Evolutionary conservation across 1,140 invertebrate species (phyloP).

Genomic region (Harlomillsia oculata): DNA sequence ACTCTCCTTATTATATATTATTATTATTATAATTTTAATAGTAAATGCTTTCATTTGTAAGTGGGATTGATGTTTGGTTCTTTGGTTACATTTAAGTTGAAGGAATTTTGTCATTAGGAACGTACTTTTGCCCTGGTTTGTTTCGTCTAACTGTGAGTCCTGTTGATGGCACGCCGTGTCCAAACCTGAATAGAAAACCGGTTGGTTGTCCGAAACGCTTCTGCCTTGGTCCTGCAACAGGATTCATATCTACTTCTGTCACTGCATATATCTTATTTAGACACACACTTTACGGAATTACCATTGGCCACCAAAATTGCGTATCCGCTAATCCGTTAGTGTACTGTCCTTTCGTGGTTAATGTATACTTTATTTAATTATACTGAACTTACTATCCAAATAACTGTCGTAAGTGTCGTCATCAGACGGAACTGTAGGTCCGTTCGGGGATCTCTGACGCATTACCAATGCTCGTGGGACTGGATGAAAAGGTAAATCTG

Average conservation of each 20-base stretch:
- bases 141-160: constrained; percentile 7
- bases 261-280: no score
- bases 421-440: neutral
- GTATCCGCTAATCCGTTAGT: no score
- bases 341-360: no score
- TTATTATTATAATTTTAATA: neutral
- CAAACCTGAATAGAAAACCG: constrained; percentile 15
- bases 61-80: neutral
- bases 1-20: neutral
- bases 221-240: constrained; percentile 3
- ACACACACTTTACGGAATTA: no score
- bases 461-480: constrained; percentile 4
- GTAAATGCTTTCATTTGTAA: neutral
- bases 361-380: no score
- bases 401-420: neutral
- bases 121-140: constrained; percentile 12
- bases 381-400: no score
- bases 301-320: no score
- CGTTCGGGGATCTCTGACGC: neutral
- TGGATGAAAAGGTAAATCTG: constrained; percentile 22
- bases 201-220: constrained; percentile 16
- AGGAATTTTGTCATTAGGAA: no score
- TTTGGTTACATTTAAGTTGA: no score
- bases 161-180: neutral
- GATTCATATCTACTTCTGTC: no score